Conservation (phyloP, 2,888 invertebrate species). For the Philopedon plagiatum region DNA sequence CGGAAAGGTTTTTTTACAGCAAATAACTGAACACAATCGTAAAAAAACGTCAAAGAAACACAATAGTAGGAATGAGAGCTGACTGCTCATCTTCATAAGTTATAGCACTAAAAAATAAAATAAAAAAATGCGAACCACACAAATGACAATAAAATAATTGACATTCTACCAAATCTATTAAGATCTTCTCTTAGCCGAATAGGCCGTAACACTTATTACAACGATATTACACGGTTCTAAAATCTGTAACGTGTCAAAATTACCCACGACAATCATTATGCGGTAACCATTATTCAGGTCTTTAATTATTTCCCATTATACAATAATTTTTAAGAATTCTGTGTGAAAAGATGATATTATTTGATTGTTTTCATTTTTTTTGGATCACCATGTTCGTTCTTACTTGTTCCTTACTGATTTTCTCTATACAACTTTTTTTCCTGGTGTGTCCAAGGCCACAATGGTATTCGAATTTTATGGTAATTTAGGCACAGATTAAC, state of each 20-base stretch:
- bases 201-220: constrained; percentile 13
- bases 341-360: constrained; percentile 6
- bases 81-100: too few species aligned
- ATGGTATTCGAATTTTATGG: too few species aligned
- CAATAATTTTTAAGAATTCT: constrained; percentile 2
- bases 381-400: too few species aligned
- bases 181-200: not conserved
- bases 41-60: too few species aligned
- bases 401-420: too few species aligned
- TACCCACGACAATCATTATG: constrained; percentile 13
- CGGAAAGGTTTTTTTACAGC: too few species aligned
- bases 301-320: constrained; percentile 11
- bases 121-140: not conserved
- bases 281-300: not conserved
- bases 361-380: constrained; percentile 5
- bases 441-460: too few species aligned
- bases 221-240: constrained; percentile 6
- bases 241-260: constrained; percentile 20
- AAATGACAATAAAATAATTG: constrained; percentile 5
- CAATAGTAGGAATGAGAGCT: too few species aligned
- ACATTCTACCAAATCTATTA: not conserved
- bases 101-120: not conserved
- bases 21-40: too few species aligned
- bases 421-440: too few species aligned
- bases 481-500: too few species aligned